Conservation (phyloP, 2,113 vertebrate species). For the Callipepla squamata region DNA sequence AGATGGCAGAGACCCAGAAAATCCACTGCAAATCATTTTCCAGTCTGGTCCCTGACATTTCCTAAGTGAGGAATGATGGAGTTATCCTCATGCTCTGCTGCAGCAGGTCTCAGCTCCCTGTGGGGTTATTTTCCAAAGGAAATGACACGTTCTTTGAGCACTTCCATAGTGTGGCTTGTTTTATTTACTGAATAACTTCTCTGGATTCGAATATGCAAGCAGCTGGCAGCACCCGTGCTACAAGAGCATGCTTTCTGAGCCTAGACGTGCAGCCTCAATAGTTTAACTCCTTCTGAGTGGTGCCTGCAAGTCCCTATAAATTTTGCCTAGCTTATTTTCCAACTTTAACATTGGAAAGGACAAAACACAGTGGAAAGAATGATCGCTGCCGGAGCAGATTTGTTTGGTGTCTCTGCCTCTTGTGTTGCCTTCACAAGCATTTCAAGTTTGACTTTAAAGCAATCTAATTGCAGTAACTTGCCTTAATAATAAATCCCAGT, state of each 20-base stretch:
- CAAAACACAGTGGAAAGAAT: not conserved
- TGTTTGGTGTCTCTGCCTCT: fast-evolving
- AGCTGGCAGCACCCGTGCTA: not conserved
- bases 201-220: not conserved
- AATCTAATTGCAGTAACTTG: not conserved
- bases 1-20: not conserved
- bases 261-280: not conserved
- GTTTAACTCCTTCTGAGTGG: not conserved
- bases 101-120: not conserved
- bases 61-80: not conserved
- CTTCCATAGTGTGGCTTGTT: not conserved
- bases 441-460: not conserved
- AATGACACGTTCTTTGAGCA: not conserved
- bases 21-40: not conserved
- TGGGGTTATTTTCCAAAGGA: not conserved
- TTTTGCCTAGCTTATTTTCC: not conserved
- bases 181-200: not conserved
- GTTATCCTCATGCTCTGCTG: fast-evolving
- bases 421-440: not conserved
- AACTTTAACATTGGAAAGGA: not conserved
- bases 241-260: not conserved
- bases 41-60: not conserved
- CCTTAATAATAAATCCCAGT: not conserved
- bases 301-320: not conserved
- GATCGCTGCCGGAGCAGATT: not conserved